Conservation (phyloP, 2,113 vertebrate species). For the Amblyornis subalaris region DNA sequence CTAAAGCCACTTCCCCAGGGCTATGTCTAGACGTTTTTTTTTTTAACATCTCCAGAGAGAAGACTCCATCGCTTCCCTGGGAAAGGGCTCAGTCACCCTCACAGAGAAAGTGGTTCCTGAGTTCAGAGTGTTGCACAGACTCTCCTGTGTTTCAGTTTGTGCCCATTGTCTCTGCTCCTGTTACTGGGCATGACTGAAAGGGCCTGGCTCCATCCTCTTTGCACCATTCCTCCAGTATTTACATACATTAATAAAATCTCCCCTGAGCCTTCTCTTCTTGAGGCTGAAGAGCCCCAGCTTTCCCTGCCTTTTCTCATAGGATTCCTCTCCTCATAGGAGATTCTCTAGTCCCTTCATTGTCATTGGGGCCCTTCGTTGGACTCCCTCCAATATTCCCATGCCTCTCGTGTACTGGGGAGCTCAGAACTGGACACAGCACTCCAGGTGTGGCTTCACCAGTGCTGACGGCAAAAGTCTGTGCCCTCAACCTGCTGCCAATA, state of each 20-base stretch:
- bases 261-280: background rate
- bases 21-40: fast-evolving
- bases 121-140: background rate
- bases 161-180: background rate
- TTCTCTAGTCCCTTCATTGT: background rate
- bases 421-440: background rate
- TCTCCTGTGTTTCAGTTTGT: background rate
- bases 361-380: fast-evolving
- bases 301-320: background rate
- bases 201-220: background rate
- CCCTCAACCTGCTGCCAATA: background rate
- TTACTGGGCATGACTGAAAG: background rate
- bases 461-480: background rate
- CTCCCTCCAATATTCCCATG: background rate
- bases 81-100: background rate
- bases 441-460: background rate
- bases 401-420: background rate
- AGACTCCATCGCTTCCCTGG: background rate
- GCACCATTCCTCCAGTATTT: background rate
- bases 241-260: background rate
- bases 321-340: background rate
- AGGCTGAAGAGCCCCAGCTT: background rate
- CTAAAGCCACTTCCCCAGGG: background rate
- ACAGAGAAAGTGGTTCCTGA: background rate
- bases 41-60: background rate